Evolutionary conservation across 2,113 vertebrate genomes (phyloP), one percentile per base, ranked within the genome.

Genomic region (Chionodraco myersi): DNA sequence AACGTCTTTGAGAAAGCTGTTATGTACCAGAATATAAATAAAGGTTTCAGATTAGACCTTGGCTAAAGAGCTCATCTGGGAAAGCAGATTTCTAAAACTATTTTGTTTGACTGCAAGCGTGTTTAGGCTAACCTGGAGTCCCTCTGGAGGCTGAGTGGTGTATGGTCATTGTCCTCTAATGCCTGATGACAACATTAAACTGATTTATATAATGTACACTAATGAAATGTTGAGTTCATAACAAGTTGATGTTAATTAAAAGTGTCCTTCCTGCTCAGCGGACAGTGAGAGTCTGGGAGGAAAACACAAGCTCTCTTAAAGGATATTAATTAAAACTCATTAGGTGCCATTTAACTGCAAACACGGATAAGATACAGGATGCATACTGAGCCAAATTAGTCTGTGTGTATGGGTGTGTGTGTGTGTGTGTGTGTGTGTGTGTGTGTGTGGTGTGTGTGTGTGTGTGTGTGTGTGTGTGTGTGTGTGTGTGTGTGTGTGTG

Each of bases 221-320:
- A 80, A 88, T 88, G 44, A 86, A 89, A 84, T 57, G 48, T 79
- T n/a, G 65, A 83, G 66, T 49, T 79, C 18, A 52, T 81, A 66
- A 52, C 54, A 60, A 67, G 34, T 10, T 75, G 74, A 75, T 79
- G 54, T 58, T 70, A 76, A 86, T 86, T 85, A 76, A 68, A 21
- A 11, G 34, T 10, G 10, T 82, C 79, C 75, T 88, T 91, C 79
- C 77, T 82, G 78, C 47, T 76, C 45, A 47, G 70, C 3, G 18
- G 69, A 72, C 47, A 44, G 18, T 5, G 2, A 30, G 61, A 0
- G 3, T 80, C 83, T 77, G 59, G 67, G 65, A 86, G 54, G 62
- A 84, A 66, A 10, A 72, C 58, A 64, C 65, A 69, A 34, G 73
- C 30, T 48, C 49, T 60, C 16, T 26, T 65, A 69, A 88, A 86